These are phyloP conservation scores for Melopsittacus undulatus DNA, from an alignment of 2,797 vertebrate genomes.

Conservation along the genomic window DNA sequence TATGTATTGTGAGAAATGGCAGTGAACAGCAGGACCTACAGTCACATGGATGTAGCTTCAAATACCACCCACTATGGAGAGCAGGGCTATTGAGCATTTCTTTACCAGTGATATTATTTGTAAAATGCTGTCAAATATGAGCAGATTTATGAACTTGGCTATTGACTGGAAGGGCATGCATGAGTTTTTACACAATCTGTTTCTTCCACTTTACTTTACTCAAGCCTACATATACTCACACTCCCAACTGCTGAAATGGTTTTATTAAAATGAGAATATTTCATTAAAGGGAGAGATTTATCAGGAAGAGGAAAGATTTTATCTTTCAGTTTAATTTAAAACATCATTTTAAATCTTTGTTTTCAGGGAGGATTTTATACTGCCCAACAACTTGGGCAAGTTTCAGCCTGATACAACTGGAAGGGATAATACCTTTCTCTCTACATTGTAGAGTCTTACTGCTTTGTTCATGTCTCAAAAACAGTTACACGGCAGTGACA, in stretches of 20 bases:
- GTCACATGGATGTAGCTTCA: background rate
- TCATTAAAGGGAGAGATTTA: background rate
- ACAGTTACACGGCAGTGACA: background rate
- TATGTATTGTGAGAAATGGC: background rate
- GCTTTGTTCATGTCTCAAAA: background rate
- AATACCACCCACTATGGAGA: background rate
- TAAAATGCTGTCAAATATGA: background rate
- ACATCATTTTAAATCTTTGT: slow-evolving; percentile 23
- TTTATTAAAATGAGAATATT: background rate
- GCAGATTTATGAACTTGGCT: background rate
- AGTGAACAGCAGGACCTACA: background rate
- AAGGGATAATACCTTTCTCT: background rate
- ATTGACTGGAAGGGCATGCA: background rate
- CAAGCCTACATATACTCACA: accelerated
- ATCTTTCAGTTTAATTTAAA: slow-evolving; percentile 49
- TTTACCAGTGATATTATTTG: background rate
- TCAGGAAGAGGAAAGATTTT: slow-evolving; percentile 33
- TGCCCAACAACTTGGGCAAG: slow-evolving; percentile 62
- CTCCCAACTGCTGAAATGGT: background rate
- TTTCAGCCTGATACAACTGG: slow-evolving; percentile 35
- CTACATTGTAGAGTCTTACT: background rate
- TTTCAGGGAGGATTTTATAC: slow-evolving; percentile 41
- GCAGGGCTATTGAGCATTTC: background rate
- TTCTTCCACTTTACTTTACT: background rate
- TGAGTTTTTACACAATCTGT: background rate